phyloP scores from a whole-genome alignment of 2,888 invertebrate genomes.

The Dendrolimus houi region DNA sequence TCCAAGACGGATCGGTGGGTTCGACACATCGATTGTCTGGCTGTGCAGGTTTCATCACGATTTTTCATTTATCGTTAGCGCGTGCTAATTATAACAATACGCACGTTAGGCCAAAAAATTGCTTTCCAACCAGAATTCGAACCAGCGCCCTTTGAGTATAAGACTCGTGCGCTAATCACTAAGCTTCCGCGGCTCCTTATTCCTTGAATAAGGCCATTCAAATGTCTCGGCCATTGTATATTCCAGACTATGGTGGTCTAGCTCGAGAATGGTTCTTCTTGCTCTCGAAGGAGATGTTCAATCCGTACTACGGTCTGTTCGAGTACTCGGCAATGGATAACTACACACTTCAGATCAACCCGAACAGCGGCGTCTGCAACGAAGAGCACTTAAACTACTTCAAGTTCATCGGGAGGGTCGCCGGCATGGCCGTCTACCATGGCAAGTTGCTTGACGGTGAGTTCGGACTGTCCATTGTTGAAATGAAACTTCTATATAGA shows the following conservation, averaged over 20 bases:
- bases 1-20: no score
- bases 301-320: constrained; percentile 99
- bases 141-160: no score
- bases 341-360: constrained; percentile 99
- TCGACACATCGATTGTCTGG: no score
- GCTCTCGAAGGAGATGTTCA: constrained; percentile 99
- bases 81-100: no score
- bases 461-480: constrained; percentile 10
- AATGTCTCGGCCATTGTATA: neutral
- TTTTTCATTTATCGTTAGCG: no score
- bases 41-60: no score
- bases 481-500: no score
- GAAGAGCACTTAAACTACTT: constrained; percentile 99
- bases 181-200: no score
- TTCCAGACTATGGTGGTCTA: constrained; percentile 93
- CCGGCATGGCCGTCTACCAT: constrained; percentile 99
- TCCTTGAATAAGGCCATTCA: no score
- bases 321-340: constrained; percentile 99
- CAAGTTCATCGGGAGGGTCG: constrained; percentile 98
- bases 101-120: no score
- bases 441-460: constrained; percentile 97
- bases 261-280: constrained; percentile 99
- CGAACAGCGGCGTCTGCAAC: constrained; percentile 97
- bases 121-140: no score
- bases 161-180: neutral